Conservation (phyloP, 2,797 vertebrate genomes). For the Leuciscus waleckii region DNA sequence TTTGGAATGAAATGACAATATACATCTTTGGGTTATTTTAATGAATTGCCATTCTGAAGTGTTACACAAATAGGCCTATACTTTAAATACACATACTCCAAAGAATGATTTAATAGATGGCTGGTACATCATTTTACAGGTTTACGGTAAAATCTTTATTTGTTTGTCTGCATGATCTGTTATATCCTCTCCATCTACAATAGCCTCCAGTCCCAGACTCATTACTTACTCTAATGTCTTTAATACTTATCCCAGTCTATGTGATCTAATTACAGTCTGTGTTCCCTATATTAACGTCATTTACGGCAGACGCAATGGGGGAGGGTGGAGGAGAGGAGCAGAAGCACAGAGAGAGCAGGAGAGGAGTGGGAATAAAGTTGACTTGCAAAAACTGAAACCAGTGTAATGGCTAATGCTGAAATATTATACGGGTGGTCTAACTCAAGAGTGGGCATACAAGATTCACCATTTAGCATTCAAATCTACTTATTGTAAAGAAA, state of each 20-base stretch:
- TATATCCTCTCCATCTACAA: constrained; percentile 35
- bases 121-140: neutral
- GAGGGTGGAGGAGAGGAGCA: constrained; percentile 18
- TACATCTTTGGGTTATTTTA: neutral
- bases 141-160: constrained; percentile 41
- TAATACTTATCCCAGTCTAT: constrained; percentile 48
- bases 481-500: neutral
- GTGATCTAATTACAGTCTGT: constrained; percentile 52
- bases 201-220: constrained; percentile 49
- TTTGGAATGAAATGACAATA: neutral
- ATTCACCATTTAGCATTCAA: neutral
- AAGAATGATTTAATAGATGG: neutral
- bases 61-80: neutral
- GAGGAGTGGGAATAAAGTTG: neutral
- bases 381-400: constrained; percentile 3
- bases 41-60: neutral
- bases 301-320: constrained; percentile 27
- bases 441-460: neutral
- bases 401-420: neutral
- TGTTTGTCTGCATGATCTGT: constrained; percentile 33
- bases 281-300: constrained; percentile 57
- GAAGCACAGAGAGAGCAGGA: neutral
- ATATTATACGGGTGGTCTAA: neutral
- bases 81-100: neutral
- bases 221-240: constrained; percentile 54